Conservation (phyloP, 2,888 invertebrate genomes). For the Noctua janthe region DNA sequence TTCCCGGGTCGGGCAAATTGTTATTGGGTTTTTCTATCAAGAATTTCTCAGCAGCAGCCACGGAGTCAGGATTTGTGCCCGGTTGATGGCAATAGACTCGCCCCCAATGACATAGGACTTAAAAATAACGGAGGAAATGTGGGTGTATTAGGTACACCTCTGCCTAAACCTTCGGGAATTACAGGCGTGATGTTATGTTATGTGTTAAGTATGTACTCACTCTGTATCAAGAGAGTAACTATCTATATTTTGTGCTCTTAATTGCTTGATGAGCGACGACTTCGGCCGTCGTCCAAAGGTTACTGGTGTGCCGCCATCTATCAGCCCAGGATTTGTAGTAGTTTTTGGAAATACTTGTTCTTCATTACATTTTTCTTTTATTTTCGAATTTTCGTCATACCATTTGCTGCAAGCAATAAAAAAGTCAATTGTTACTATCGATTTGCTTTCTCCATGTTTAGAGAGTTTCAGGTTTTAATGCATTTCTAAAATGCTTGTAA, state of each 20-base stretch:
- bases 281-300: slow-evolving; percentile 66
- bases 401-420: slow-evolving; percentile 44
- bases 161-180: no score
- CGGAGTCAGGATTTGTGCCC: no score
- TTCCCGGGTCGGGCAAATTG: no score
- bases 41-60: no score
- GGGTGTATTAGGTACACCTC: no score
- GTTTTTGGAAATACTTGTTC: slow-evolving; percentile 27
- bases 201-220: slow-evolving; percentile 64
- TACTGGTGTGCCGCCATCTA: slow-evolving; percentile 71
- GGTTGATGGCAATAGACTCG: no score
- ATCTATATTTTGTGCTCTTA: slow-evolving; percentile 73
- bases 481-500: background rate
- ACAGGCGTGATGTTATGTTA: background rate
- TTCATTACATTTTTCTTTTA: slow-evolving; percentile 24
- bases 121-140: no score
- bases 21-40: no score
- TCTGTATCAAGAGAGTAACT: slow-evolving; percentile 67
- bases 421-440: background rate
- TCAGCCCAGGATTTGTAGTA: slow-evolving; percentile 29
- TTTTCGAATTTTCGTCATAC: slow-evolving; percentile 41
- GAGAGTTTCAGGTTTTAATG: background rate
- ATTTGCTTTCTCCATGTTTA: background rate
- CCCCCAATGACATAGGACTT: no score
- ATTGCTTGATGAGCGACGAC: slow-evolving; percentile 64